A percentile compares a stretch with the other conserved stretches of the same genome.
phyloP scores from a whole-genome alignment of 2,888 invertebrate species.

The Deilephila porcellus region DNA sequence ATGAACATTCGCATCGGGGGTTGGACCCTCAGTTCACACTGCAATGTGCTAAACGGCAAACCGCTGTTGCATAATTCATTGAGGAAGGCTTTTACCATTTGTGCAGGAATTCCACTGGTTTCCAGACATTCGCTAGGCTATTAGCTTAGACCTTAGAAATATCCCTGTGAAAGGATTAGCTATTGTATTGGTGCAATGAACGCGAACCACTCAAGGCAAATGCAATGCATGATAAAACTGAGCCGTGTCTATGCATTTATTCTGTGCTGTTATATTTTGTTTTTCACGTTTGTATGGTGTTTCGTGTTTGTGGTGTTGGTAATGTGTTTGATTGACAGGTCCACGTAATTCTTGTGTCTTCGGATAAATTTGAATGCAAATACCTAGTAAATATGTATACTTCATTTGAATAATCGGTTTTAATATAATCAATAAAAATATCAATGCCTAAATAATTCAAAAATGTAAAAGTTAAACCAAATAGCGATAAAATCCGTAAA shows the following conservation, averaged over 20 bases:
- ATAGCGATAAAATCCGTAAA: too few relatives aligned
- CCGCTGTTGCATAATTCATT: constrained; percentile 16
- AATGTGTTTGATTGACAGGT: background rate
- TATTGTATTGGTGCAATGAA: constrained; percentile 14
- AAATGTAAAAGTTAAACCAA: too few relatives aligned
- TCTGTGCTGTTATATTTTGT: background rate
- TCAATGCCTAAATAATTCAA: too few relatives aligned
- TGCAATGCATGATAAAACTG: constrained; percentile 23
- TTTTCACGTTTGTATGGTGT: background rate
- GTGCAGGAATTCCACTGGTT: constrained; percentile 9
- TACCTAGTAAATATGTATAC: too few relatives aligned
- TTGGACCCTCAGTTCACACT: constrained; percentile 4
- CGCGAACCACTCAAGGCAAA: background rate
- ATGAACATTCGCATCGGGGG: background rate
- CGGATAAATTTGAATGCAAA: too few relatives aligned
- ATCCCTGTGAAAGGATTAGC: constrained; percentile 16
- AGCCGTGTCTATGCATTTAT: background rate
- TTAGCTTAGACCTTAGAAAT: constrained; percentile 14
- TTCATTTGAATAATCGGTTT: too few relatives aligned
- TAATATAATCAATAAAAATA: too few relatives aligned
- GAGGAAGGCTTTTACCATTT: constrained; percentile 14
- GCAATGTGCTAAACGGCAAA: constrained; percentile 20
- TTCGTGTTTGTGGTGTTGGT: background rate
- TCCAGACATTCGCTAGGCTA: constrained; percentile 7
- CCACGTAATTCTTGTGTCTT: too few relatives aligned